These are phyloP conservation scores for Elephas maximus DNA, from an alignment of 2,113 vertebrate species.

Conservation along the genomic window DNA sequence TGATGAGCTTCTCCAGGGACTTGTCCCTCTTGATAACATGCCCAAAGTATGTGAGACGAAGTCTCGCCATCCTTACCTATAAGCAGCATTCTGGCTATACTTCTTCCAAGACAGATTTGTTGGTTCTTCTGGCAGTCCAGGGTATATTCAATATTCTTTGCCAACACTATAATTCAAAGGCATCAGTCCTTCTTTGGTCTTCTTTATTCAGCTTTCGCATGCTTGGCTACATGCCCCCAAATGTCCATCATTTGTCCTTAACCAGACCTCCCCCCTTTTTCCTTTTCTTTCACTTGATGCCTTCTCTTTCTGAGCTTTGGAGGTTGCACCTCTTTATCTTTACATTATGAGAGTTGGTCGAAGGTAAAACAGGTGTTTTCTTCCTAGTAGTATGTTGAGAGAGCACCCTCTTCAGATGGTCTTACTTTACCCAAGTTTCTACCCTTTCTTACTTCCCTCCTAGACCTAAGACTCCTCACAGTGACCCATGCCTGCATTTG, in stretches of 20 bases:
- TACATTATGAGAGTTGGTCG: not conserved
- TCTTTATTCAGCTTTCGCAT: not conserved
- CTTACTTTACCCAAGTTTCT: not conserved
- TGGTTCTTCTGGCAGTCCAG: no score
- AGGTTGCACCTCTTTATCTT: not conserved
- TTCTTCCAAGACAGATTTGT: no score
- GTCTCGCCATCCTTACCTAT: no score
- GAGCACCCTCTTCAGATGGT: not conserved
- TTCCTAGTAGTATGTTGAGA: not conserved
- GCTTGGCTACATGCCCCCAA: not conserved
- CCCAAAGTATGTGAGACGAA: no score
- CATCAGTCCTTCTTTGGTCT: no score
- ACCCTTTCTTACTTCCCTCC: not conserved
- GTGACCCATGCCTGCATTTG: not conserved
- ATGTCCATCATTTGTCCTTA: slow-evolving; percentile 20
- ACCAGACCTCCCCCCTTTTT: not conserved
- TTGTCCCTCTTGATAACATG: no score
- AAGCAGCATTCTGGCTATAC: no score
- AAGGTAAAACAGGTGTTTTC: not conserved
- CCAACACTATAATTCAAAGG: no score
- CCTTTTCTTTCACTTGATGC: not conserved
- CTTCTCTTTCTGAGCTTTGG: slow-evolving; percentile 20
- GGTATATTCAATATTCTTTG: no score
- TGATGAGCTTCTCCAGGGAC: no score
- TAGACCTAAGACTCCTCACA: not conserved